Evolutionary conservation across 2,888 invertebrate genomes (phyloP).

Genomic region (Adelognathus sp.): DNA sequence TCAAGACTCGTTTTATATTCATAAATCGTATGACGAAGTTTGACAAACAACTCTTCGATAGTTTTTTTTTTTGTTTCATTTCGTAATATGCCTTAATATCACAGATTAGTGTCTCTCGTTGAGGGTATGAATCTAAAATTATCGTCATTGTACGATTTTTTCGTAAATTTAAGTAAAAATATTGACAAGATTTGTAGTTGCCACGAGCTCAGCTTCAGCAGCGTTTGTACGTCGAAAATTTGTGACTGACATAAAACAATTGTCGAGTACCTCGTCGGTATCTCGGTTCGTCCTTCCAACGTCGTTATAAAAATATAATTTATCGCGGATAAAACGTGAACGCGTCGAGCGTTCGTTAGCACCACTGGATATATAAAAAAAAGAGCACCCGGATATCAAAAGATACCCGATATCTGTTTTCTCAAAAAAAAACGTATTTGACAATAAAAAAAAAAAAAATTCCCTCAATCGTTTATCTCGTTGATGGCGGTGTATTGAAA

Average conservation of each 20-base stretch:
- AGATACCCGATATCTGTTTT: background rate
- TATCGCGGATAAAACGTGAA: background rate
- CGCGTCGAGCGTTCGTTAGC: background rate
- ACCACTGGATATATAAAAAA: background rate
- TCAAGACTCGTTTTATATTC: no score
- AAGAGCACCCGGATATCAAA: background rate
- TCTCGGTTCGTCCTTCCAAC: background rate
- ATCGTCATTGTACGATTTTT: background rate
- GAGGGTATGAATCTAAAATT: background rate
- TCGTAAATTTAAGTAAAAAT: background rate
- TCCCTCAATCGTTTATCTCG: slow-evolving; percentile 1
- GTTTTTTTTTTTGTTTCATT: slow-evolving; percentile 4
- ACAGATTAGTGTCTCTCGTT: background rate
- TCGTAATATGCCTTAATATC: slow-evolving; percentile 16
- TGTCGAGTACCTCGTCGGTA: background rate
- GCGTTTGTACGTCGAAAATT: background rate
- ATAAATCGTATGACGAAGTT: no score
- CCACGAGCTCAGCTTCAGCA: background rate
- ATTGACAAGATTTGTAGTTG: background rate
- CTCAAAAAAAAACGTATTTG: no score
- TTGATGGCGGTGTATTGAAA: slow-evolving; percentile 16
- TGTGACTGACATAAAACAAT: background rate
- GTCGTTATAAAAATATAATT: background rate
- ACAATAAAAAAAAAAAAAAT: background rate
- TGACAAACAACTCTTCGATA: background rate